These are phyloP conservation scores for Alfaro cultratus DNA, from an alignment of 2,797 vertebrate species.

Conservation along the genomic window DNA sequence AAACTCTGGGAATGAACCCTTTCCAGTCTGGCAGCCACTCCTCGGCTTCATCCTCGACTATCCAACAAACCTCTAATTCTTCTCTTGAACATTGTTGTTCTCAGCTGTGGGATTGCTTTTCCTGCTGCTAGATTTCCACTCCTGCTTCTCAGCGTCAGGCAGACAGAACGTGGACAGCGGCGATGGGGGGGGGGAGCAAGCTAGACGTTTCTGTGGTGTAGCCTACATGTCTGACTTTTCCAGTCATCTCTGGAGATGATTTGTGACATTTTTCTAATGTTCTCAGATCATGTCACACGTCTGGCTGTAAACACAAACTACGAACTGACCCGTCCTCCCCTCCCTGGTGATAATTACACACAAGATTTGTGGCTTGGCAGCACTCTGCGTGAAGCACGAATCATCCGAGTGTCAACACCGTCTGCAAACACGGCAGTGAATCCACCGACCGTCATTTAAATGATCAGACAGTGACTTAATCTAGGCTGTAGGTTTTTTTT, in stretches of 20 bases:
- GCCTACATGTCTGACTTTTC: slow-evolving; percentile 11
- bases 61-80: slow-evolving; percentile 29
- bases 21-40: slow-evolving; percentile 33
- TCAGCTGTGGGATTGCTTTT: slow-evolving; percentile 34
- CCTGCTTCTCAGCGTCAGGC: slow-evolving; percentile 23
- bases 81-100: slow-evolving; percentile 31
- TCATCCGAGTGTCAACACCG: background rate
- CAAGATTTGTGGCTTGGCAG: background rate
- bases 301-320: slow-evolving; percentile 21
- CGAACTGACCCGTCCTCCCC: background rate
- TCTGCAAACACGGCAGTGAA: background rate
- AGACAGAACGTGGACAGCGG: background rate
- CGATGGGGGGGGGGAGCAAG: background rate
- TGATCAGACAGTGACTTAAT: background rate
- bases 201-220: background rate
- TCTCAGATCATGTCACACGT: background rate
- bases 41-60: slow-evolving; percentile 18
- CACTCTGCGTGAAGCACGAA: background rate
- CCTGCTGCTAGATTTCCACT: slow-evolving; percentile 28
- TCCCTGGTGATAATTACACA: slow-evolving; percentile 2
- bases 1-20: slow-evolving; percentile 35
- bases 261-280: slow-evolving; percentile 12
- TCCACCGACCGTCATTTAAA: background rate
- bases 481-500: background rate
- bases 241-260: background rate